phyloP scores from a whole-genome alignment of 2,797 vertebrate species.

The Hemibagrus guttatus region DNA sequence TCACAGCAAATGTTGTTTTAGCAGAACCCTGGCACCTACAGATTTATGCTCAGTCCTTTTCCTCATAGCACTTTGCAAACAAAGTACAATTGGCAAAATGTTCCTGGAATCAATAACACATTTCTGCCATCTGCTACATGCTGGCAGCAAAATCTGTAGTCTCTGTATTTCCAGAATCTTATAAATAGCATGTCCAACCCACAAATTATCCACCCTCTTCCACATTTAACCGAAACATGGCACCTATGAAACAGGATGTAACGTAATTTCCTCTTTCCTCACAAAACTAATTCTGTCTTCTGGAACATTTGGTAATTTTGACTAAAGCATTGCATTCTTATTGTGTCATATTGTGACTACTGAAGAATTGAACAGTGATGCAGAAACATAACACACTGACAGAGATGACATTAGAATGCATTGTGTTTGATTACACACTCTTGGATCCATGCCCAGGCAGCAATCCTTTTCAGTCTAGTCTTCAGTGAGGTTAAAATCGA shows the following conservation, averaged over 20 bases:
- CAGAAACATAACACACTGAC: neutral
- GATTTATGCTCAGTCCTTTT: neutral
- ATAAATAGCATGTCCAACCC: constrained; percentile 71
- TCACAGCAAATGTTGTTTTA: constrained; percentile 10
- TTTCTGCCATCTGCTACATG: constrained; percentile 58
- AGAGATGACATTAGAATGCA: neutral
- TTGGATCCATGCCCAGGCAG: neutral
- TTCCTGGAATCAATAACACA: constrained; percentile 43
- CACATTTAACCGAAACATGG: constrained; percentile 57
- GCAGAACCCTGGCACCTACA: constrained; percentile 1
- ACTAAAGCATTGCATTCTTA: neutral
- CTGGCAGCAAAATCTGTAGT: constrained; percentile 60
- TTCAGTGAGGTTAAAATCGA: neutral
- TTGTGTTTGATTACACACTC: neutral
- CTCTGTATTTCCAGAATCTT: constrained; percentile 69
- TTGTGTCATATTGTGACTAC: neutral
- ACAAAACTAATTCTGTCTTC: constrained; percentile 21
- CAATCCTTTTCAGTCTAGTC: neutral
- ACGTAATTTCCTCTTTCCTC: constrained; percentile 55
- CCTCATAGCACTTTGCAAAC: constrained; percentile 17
- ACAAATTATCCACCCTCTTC: constrained; percentile 55
- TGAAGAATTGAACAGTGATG: neutral
- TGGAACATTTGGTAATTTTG: constrained; percentile 12
- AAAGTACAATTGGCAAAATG: constrained; percentile 33
- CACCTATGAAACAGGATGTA: constrained; percentile 63